Base-by-base conservation (phyloP, 2,797 vertebrate genomes). In the Paramormyrops hopkinsi region DNA sequence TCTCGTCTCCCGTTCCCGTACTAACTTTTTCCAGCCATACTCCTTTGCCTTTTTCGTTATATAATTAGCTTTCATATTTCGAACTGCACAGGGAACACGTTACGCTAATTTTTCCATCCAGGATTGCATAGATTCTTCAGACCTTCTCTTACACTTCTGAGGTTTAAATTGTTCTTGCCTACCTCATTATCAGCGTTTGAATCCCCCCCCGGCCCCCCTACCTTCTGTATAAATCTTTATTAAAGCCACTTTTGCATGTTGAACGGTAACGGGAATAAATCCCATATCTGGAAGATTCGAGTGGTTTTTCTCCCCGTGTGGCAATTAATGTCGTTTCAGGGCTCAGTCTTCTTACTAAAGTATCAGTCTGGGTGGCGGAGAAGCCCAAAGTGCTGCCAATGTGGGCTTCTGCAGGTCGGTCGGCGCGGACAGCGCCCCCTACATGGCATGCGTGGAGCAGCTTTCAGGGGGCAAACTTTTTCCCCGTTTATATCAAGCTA, bases 111-210 rank as follows among this genome's bases (percentile, higher is more conserved):
- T 97, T 95, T 96, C 94, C 96, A 95, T 97, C 96, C 96, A 96
- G 96, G 96, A 97, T 95, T 94, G 97, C 93, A 95, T 96, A 96
- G 95, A 90, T 92, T 96, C 93, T 94, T 90, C 90, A 94, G 96
- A 94, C 92, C 93, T 92, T 92, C 17, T 94, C 93, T 94, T 94
- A 94, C 93, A 95, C 95, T 91, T 93, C 94, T 94, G 95, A 95
- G 94, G 94, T 97, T 97, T 94, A 97, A 97, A 96, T 96, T 96
- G 94, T 96, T 95, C 95, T 97, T 92, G 93, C 94, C 95, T 94
- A 95, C 94, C 96, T 97, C 96, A 97, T 98, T 97, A 97, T 97
- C 95, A 96, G 91, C 89, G 90, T 95, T 97, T 96, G 94, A 96
- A 95, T 95, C 93, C 94, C 93, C 46, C 59, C 8, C 96, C 11